These are phyloP conservation scores for Turdus rufiventris DNA, from an alignment of 2,113 vertebrate species.

Conservation along the genomic window DNA sequence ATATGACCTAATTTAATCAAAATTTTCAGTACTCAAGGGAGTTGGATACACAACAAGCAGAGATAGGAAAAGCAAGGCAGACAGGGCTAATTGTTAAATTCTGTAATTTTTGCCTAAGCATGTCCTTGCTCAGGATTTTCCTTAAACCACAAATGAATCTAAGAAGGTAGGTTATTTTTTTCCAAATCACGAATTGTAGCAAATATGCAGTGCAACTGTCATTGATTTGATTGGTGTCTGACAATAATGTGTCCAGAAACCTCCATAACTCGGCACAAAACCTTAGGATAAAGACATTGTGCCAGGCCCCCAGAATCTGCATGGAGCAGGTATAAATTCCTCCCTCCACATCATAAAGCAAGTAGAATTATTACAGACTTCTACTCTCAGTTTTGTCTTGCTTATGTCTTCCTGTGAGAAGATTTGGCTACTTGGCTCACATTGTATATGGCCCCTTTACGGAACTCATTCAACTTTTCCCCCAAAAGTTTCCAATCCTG, in stretches of 20 bases:
- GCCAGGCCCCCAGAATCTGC: not conserved
- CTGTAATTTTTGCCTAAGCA: not conserved
- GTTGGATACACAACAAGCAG: not conserved
- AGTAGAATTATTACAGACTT: not conserved
- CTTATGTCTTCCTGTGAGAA: not conserved
- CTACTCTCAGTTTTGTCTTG: not conserved
- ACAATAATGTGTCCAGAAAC: not conserved
- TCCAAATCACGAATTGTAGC: not conserved
- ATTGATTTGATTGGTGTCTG: not conserved
- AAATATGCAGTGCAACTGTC: not conserved
- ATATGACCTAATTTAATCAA: conserved; percentile 39
- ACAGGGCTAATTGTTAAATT: not conserved
- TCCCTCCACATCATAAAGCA: not conserved
- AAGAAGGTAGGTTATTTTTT: not conserved
- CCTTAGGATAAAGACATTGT: not conserved
- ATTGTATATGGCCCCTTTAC: not conserved
- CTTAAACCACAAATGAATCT: not conserved
- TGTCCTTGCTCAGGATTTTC: not conserved
- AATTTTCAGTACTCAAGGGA: not conserved
- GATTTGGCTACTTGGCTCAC: not conserved
- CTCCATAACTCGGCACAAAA: not conserved
- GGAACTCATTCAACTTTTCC: not conserved
- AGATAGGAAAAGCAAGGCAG: not conserved
- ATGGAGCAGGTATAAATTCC: not conserved
- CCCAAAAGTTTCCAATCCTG: not conserved